A percentile compares a stretch with the other conserved stretches of the same genome.
phyloP scores from a whole-genome alignment of 2,113 vertebrate species.

The Elephantulus edwardii region DNA sequence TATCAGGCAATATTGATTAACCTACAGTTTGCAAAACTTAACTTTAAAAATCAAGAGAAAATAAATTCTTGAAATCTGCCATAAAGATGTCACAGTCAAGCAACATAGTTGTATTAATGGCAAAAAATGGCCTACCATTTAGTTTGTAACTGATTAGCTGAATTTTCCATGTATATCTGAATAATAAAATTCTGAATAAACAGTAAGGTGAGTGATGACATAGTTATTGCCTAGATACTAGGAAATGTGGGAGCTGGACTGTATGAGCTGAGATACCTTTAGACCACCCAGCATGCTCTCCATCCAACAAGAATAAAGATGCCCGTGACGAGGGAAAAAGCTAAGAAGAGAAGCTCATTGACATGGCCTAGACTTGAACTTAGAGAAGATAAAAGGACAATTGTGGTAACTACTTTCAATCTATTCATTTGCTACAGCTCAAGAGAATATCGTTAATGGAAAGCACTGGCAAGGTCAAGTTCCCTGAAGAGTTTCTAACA shows the following conservation, averaged over 20 bases:
- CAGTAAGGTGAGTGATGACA: background rate
- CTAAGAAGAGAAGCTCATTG: conserved; percentile 27
- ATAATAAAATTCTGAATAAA: conserved; percentile 25
- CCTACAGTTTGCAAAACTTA: conserved; percentile 13
- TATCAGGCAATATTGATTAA: background rate
- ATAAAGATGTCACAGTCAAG: background rate
- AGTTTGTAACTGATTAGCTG: conserved; percentile 11
- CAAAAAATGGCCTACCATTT: background rate
- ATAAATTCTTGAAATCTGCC: background rate
- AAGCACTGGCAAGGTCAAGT: background rate
- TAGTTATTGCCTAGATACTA: background rate
- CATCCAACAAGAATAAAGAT: conserved; percentile 12
- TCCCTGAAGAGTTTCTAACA: conserved; percentile 10
- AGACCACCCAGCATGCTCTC: conserved; percentile 35
- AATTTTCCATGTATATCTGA: background rate
- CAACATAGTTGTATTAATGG: background rate
- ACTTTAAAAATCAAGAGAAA: background rate
- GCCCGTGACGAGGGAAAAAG: background rate
- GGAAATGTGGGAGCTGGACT: background rate
- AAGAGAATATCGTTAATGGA: background rate
- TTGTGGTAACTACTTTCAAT: background rate
- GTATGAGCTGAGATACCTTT: background rate
- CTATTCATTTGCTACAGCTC: background rate
- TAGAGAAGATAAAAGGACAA: conserved; percentile 39
- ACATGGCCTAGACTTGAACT: conserved; percentile 65